A percentile compares a stretch with the other conserved stretches of the same genome.
Conservation (phyloP, 2,888 invertebrate species). For the Synanthedon vespiformis region DNA sequence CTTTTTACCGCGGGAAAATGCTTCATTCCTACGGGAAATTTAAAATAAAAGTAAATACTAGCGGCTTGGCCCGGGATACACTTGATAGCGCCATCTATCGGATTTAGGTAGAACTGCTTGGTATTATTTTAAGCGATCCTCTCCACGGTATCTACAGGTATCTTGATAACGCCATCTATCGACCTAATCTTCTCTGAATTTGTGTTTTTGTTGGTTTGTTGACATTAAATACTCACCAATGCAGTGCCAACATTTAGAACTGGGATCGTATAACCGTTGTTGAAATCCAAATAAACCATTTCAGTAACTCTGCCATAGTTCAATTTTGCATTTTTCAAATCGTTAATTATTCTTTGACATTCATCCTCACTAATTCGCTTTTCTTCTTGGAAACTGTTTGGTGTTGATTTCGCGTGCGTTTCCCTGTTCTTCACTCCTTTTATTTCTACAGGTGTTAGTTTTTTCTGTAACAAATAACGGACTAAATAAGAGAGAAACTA, state of each 20-base stretch:
- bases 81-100: too few relatives aligned
- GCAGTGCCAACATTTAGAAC: constrained; percentile 44
- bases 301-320: constrained; percentile 20
- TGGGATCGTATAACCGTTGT: constrained; percentile 33
- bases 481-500: too few relatives aligned
- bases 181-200: too few relatives aligned
- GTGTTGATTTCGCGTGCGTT: not conserved
- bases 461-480: constrained; percentile 19
- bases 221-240: constrained; percentile 24
- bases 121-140: too few relatives aligned
- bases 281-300: constrained; percentile 23
- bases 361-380: constrained; percentile 14
- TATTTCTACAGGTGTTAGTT: constrained; percentile 12
- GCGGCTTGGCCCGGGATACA: too few relatives aligned
- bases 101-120: too few relatives aligned
- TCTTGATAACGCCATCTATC: too few relatives aligned
- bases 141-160: too few relatives aligned
- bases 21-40: too few relatives aligned
- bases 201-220: too few relatives aligned
- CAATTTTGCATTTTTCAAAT: constrained; percentile 22
- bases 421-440: constrained; percentile 3
- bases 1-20: too few relatives aligned
- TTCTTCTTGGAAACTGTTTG: not conserved
- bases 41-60: too few relatives aligned
- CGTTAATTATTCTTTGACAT: constrained; percentile 20